Conservation (phyloP, 2,888 invertebrate genomes). For the Meiosimyza platycephala region DNA sequence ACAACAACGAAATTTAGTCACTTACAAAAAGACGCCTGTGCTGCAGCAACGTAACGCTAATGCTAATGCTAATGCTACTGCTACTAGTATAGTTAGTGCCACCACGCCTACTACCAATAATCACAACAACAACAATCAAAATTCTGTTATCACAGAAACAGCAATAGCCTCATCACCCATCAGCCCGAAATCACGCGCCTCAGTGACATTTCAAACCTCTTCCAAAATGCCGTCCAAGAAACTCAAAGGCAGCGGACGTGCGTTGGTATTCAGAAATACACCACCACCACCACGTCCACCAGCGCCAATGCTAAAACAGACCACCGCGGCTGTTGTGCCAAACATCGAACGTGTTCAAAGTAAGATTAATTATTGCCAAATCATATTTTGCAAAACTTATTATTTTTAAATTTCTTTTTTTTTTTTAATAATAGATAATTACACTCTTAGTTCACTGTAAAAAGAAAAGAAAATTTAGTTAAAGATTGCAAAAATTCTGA, state of each 20-base stretch:
- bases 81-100: conserved; percentile 35
- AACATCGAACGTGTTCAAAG: conserved; percentile 58
- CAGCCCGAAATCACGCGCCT: conserved; percentile 56
- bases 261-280: conserved; percentile 41
- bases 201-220: conserved; percentile 59
- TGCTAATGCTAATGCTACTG: conserved; percentile 34
- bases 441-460: too few species aligned
- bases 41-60: conserved; percentile 48
- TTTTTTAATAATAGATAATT: too few species aligned
- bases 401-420: too few species aligned
- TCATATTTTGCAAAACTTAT: too few species aligned
- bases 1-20: conserved; percentile 73
- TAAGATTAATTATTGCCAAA: conserved; percentile 50
- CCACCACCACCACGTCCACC: conserved; percentile 57
- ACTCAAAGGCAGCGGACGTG: conserved; percentile 18
- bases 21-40: conserved; percentile 80
- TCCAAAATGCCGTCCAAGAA: conserved; percentile 45
- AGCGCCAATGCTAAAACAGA: conserved; percentile 50
- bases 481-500: too few species aligned
- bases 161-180: conserved; percentile 38
- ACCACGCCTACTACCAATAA: conserved; percentile 25
- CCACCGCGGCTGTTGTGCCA: conserved; percentile 47
- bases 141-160: conserved; percentile 25
- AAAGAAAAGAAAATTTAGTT: too few species aligned
- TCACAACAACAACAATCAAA: conserved; percentile 46